Evolutionary conservation across 2,888 invertebrate genomes (phyloP).

Genomic region (Amblyjoppa proteus): DNA sequence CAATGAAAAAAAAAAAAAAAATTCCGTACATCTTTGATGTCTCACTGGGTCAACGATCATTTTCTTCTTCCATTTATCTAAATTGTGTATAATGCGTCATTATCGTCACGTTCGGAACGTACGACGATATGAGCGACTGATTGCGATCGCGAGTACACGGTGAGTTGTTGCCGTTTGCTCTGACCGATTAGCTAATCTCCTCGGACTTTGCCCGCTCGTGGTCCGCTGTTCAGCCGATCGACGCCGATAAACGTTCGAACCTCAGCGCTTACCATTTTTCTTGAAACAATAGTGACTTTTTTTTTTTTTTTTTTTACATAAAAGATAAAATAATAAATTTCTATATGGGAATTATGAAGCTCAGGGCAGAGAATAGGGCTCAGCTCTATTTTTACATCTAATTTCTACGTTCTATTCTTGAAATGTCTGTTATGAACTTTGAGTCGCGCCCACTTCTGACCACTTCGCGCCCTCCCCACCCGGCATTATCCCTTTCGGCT

Average conservation of each 20-base stretch:
- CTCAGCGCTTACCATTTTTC: background rate
- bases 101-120: conserved; percentile 39
- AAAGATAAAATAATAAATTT: background rate
- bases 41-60: conserved; percentile 34
- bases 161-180: conserved; percentile 30
- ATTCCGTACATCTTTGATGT: conserved; percentile 9
- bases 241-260: background rate
- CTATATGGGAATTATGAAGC: too few species aligned
- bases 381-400: background rate
- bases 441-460: conserved; percentile 19
- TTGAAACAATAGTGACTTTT: background rate
- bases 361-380: background rate
- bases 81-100: conserved; percentile 35
- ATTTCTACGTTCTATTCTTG: background rate
- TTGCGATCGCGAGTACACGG: conserved; percentile 11
- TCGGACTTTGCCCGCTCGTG: conserved; percentile 55
- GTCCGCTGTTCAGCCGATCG: conserved; percentile 9
- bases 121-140: conserved; percentile 22
- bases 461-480: background rate
- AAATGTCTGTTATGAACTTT: conserved; percentile 21
- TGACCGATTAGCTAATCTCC: conserved; percentile 57
- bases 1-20: background rate
- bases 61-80: conserved; percentile 32
- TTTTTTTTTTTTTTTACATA: background rate
- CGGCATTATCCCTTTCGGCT: conserved; percentile 1